A percentile compares a stretch with the other conserved stretches of the same genome.
Conservation (phyloP, 2,888 invertebrate genomes). For the Flexamia atlantica region DNA sequence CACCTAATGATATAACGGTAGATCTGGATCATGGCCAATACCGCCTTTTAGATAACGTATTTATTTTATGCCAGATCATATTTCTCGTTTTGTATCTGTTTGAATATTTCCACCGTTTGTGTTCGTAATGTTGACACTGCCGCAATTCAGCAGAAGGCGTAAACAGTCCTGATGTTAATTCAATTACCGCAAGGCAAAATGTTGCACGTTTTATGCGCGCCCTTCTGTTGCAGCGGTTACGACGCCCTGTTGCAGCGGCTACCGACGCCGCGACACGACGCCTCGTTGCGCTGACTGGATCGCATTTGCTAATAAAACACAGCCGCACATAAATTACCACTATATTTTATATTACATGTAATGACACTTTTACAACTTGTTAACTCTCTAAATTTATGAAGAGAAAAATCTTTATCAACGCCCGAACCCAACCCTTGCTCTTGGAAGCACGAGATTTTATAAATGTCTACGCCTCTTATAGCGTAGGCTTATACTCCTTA, state of each 20-base stretch:
- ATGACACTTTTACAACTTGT: too few species aligned
- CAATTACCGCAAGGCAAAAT: background rate
- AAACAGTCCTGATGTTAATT: background rate
- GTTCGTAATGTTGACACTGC: background rate
- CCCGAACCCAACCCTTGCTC: too few species aligned
- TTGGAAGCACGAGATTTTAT: too few species aligned
- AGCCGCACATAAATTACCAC: too few species aligned
- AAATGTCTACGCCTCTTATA: too few species aligned
- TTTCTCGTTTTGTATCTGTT: constrained; percentile 10
- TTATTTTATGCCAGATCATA: constrained; percentile 8
- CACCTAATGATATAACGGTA: constrained; percentile 29
- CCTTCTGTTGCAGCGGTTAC: background rate
- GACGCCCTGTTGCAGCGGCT: background rate
- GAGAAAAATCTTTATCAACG: too few species aligned
- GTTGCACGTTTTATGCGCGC: background rate
- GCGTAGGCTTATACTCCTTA: too few species aligned
- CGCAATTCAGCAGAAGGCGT: background rate
- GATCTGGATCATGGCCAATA: constrained; percentile 3
- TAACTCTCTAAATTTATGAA: too few species aligned
- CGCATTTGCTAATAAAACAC: background rate
- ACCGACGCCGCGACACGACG: too few species aligned
- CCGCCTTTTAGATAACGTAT: background rate
- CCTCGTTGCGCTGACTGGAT: background rate
- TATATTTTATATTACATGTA: too few species aligned
- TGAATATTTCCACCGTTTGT: constrained; percentile 9